Evolutionary conservation across 2,797 vertebrate genomes (phyloP).

Genomic region (Alca torda): DNA sequence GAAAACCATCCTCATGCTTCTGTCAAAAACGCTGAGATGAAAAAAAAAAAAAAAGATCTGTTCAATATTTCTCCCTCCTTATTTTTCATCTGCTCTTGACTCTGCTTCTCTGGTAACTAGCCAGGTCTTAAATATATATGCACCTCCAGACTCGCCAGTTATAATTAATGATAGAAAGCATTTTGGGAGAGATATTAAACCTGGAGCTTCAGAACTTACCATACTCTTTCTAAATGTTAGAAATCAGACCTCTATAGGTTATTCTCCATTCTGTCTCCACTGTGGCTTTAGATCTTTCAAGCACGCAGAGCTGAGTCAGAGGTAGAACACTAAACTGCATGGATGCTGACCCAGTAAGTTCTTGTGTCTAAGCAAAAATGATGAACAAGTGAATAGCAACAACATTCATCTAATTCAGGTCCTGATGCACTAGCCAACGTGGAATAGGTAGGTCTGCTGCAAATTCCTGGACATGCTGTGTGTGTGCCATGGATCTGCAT

Average conservation of each 20-base stretch:
- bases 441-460: not conserved
- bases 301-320: not conserved
- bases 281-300: not conserved
- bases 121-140: not conserved
- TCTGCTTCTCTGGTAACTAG: not conserved
- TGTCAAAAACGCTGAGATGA: not conserved
- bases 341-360: not conserved
- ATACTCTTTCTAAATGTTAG: not conserved
- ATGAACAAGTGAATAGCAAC: not conserved
- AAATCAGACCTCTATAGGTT: not conserved
- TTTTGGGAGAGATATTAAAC: not conserved
- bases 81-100: slow-evolving; percentile 11
- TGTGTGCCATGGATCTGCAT: not conserved
- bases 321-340: not conserved
- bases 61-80: not conserved
- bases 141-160: not conserved
- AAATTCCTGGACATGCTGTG: not conserved
- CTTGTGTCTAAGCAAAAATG: not conserved
- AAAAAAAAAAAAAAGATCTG: not conserved
- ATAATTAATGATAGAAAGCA: not conserved
- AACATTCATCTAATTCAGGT: not conserved
- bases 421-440: not conserved
- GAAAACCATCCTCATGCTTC: not conserved
- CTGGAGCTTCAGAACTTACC: not conserved
- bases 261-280: not conserved